A percentile compares a stretch with the other conserved stretches of the same genome.
Conservation (phyloP, 2,888 invertebrate species). For the Hypsopygia costalis region DNA sequence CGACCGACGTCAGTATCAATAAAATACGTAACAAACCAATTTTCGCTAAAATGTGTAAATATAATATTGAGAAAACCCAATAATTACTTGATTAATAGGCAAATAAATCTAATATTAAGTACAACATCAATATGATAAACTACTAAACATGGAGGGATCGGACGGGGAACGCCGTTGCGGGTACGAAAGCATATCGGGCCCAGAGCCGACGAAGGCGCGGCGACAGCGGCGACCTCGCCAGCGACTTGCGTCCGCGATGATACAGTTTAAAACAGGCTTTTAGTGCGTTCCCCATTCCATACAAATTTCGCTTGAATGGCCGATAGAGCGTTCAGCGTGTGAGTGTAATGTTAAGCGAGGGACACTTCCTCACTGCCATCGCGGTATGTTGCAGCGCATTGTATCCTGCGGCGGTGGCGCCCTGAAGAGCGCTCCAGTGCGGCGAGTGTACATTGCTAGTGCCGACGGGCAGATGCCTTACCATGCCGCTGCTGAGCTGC, state of each 20-base stretch:
- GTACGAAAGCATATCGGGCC: conserved; percentile 10
- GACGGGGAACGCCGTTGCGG: conserved; percentile 40
- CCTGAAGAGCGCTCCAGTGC: conserved; percentile 75
- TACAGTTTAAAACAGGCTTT: neutral
- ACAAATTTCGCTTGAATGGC: conserved; percentile 6
- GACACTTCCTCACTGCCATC: conserved; percentile 85
- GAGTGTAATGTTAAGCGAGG: conserved; percentile 87
- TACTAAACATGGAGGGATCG: conserved; percentile 50
- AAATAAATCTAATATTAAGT: conserved; percentile 46
- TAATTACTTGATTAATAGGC: conserved; percentile 19
- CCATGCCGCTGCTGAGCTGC: conserved; percentile 95
- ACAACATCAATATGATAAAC: conserved; percentile 54
- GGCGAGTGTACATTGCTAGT: conserved; percentile 76
- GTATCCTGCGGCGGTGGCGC: conserved; percentile 75
- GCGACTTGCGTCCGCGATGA: conserved; percentile 7
- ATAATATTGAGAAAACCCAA: conserved; percentile 24
- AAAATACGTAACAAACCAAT: conserved; percentile 19
- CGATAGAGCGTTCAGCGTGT: conserved; percentile 62
- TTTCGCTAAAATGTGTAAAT: conserved; percentile 29
- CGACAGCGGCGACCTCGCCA: neutral
- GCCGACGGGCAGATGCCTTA: conserved; percentile 89
- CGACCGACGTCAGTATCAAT: conserved; percentile 18
- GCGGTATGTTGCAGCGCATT: conserved; percentile 75
- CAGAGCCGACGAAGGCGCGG: neutral
- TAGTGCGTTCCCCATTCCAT: neutral